Evolutionary conservation across 2,797 vertebrate genomes (phyloP), one percentile per base, ranked within the genome.

Genomic region (Austrolebias charrua): DNA sequence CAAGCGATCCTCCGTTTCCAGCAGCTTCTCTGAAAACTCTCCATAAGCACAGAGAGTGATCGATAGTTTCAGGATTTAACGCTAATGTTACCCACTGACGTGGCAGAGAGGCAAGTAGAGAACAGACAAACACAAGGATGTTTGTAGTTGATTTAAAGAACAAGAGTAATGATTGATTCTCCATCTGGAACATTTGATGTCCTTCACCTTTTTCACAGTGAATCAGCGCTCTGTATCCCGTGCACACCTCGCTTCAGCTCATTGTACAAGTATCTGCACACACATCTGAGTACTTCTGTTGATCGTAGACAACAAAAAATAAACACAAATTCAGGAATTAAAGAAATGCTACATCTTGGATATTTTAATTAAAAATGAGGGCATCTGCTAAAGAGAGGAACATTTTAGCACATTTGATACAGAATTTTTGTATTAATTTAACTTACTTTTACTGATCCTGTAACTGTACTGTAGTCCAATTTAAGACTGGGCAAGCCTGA

Each of bases 1-100:
- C n/a, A n/a, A n/a, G n/a, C n/a, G n/a, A n/a, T n/a, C n/a, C n/a
- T n/a, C n/a, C n/a, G n/a, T n/a, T n/a, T n/a, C n/a, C n/a, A n/a
- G n/a, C n/a, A n/a, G n/a, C n/a, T n/a, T n/a, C n/a, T n/a, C n/a
- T n/a, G n/a, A n/a, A n/a, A n/a, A n/a, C n/a, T n/a, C n/a, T n/a
- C n/a, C n/a, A n/a, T n/a, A n/a, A n/a, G 24, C 24, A 24, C 24
- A 24, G 24, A 24, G 24, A 24, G 24, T 24, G 24, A 24, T 24
- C 24, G 3, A 24, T 58, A n/a, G 53, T 62, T 52, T 56, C 18
- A 53, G 63, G 72, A 50, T 49, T 51, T 4, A 11, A 44, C 45
- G 47, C 28, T 71, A 14, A 46, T 67, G 49, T 69, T 45, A 62
- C 60, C 38, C 61, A 7, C 2, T 45, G 8, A 4, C 18, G 43